phyloP scores from a whole-genome alignment of 2,888 invertebrate species.

The Acanthosepion lycidas region DNA sequence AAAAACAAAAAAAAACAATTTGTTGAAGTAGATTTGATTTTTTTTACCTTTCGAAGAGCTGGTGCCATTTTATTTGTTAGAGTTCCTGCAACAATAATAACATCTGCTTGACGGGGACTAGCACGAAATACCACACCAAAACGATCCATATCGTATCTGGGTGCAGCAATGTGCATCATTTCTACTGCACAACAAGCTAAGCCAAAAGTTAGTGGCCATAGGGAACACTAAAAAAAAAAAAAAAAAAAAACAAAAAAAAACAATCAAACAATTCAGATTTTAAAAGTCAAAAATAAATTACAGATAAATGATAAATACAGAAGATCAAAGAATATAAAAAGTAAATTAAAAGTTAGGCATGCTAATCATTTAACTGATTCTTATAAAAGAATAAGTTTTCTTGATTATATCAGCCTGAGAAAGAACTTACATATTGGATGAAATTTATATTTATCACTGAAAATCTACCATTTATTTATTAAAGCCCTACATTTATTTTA shows the following conservation, averaged over 20 bases:
- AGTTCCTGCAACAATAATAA: conserved; percentile 98
- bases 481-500: no score
- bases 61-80: conserved; percentile 99
- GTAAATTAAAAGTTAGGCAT: not conserved
- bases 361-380: not conserved
- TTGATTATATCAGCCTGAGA: not conserved
- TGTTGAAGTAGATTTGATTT: not conserved
- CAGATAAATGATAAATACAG: not conserved
- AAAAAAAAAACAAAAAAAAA: conserved; percentile 39
- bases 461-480: no score
- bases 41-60: conserved; percentile 87
- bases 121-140: conserved; percentile 98
- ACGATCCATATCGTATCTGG: conserved; percentile 99
- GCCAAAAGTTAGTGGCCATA: conserved; percentile 99
- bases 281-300: not conserved
- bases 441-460: no score
- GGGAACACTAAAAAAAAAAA: conserved; percentile 80
- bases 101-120: conserved; percentile 95
- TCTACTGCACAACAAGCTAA: conserved; percentile 99
- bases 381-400: not conserved
- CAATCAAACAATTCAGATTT: not conserved
- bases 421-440: not conserved
- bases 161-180: conserved; percentile 99
- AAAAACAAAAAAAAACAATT: not conserved
- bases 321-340: not conserved